Conservation (phyloP, 1,140 invertebrate species). For the Sweltsa coloradensis region DNA sequence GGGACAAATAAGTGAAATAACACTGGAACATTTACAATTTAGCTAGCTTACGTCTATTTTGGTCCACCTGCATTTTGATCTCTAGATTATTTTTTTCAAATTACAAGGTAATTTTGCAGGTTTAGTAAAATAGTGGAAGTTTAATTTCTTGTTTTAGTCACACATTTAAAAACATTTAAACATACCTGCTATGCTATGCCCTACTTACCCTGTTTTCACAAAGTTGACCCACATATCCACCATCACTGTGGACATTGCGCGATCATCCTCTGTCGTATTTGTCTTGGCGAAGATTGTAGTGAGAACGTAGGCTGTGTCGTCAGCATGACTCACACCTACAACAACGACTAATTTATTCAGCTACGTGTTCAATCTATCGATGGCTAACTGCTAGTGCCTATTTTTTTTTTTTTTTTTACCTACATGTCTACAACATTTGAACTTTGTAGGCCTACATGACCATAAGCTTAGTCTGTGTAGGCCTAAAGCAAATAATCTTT, state of each 20-base stretch:
- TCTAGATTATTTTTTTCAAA: not conserved
- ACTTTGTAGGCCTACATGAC: too few species aligned
- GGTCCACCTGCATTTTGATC: not conserved
- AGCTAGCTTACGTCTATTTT: not conserved
- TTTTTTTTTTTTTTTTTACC: too few species aligned
- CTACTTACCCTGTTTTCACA: slow-evolving; percentile 37
- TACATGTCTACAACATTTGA: too few species aligned
- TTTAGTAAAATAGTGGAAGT: not conserved
- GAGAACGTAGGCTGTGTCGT: slow-evolving; percentile 36
- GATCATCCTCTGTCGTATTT: slow-evolving; percentile 29
- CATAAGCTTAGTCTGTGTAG: too few species aligned
- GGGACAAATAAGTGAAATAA: too few species aligned
- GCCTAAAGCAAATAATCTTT: too few species aligned
- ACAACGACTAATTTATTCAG: too few species aligned
- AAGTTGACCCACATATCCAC: slow-evolving; percentile 40
- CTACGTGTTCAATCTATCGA: too few species aligned
- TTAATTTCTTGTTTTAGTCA: not conserved
- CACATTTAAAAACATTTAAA: too few species aligned
- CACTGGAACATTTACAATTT: not conserved
- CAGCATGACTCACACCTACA: too few species aligned
- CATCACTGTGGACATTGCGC: slow-evolving; percentile 35
- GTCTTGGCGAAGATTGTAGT: slow-evolving; percentile 23
- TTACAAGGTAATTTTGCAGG: not conserved
- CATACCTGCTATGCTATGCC: too few species aligned
- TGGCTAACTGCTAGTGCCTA: too few species aligned